Conservation (phyloP, 2,113 vertebrate species). For the Hydrochoerus hydrochaeris region DNA sequence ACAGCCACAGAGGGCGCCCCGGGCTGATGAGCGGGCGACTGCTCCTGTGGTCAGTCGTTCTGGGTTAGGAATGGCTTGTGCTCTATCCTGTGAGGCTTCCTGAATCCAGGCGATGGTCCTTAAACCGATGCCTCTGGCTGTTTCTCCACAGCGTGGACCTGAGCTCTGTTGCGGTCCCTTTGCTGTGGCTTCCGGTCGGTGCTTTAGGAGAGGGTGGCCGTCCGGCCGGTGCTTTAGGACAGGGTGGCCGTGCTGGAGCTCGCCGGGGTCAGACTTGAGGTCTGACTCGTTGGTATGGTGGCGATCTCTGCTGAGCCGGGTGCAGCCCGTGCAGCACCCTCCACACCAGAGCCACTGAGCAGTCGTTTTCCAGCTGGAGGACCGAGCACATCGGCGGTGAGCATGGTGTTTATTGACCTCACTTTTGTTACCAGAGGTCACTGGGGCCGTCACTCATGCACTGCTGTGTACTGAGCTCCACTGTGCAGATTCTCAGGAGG, state of each 20-base stretch:
- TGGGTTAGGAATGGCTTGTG: neutral
- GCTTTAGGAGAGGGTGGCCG: too few relatives aligned
- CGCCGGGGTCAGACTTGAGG: too few relatives aligned
- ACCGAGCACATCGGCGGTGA: neutral
- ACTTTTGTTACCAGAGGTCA: neutral
- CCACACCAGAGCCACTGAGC: neutral
- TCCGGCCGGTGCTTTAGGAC: neutral
- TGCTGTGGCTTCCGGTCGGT: neutral
- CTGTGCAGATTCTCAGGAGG: neutral
- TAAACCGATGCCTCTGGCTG: neutral
- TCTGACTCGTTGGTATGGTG: neutral
- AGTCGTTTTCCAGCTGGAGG: neutral
- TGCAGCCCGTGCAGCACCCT: neutral
- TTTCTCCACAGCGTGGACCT: neutral
- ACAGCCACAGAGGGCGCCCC: neutral
- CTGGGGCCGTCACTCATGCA: neutral
- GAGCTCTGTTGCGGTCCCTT: neutral
- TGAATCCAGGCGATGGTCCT: neutral
- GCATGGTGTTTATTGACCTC: neutral
- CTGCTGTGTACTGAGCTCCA: neutral
- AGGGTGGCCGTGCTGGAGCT: neutral
- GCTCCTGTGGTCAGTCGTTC: neutral
- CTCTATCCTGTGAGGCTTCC: neutral
- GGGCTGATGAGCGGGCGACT: neutral
- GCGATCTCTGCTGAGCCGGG: neutral